Base-by-base conservation (phyloP, 2,888 invertebrate species). In the Diarsia dahlii region DNA sequence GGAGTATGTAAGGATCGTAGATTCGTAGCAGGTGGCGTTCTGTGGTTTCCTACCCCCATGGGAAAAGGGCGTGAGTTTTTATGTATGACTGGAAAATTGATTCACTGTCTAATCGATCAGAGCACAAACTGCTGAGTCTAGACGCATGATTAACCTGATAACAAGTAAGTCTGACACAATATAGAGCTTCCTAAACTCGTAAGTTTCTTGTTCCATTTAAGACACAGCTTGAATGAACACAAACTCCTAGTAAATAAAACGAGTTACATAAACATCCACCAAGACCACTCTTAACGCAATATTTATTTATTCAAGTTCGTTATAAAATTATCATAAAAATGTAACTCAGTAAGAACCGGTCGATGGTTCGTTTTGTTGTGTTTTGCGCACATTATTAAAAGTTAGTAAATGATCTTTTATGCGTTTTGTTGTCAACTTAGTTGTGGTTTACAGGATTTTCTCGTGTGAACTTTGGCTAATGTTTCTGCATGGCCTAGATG, bases 321-420 rank as follows among this genome's bases (percentile, higher is more conserved):
- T 76, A 78, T 78, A 71, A 77, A 82, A 87, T 87, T 88, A 88
- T 80, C 87, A 88, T 87, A 85, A 83, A 84, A 87, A 88, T 88
- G 85, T 81, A 28, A 72, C 69, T 48, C 28, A 45, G 20, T 63
- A 66, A 66, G 60, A 78, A 78, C 85, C 76, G 77, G 87, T 80
- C 62, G 34, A 2, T 28, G 10, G 50, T 78, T 73, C 76, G 69
- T 74, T 87, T 75, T 74, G 71, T 84, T 81, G 15, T 76, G 85
- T 82, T 82, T 80, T 68, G 77, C 48, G 62, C 71, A 72, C 78
- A 71, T 78, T 82, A 60, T n/a, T n/a, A 39, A 39, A 71, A 54
- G 71, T 84, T 79, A 68, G 69, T 67, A 80, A 74, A 84, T 69
- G 15, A 74, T 5, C 39, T 71, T 62, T 66, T 76, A 62, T 69